Evolutionary conservation across 2,797 vertebrate genomes (phyloP).

Genomic region (Tangara arthus): DNA sequence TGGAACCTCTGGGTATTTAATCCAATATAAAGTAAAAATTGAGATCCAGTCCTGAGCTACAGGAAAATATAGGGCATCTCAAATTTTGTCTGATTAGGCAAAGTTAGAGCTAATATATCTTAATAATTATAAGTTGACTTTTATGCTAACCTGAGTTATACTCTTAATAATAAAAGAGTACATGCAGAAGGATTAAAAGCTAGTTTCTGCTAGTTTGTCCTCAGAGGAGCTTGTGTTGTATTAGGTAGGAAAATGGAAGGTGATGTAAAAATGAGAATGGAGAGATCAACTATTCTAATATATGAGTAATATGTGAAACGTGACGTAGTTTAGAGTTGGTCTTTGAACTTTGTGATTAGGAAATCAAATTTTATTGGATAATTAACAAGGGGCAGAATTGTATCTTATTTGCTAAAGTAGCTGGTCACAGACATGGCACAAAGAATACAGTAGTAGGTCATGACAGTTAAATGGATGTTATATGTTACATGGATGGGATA

Average conservation of each 20-base stretch:
- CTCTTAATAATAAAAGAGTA: neutral
- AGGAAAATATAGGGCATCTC: neutral
- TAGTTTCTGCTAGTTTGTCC: neutral
- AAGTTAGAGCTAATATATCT: neutral
- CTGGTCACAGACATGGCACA: neutral
- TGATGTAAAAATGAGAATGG: neutral
- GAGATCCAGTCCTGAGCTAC: neutral
- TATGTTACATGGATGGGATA: neutral
- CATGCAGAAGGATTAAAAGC: neutral
- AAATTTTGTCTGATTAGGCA: neutral
- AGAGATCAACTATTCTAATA: neutral
- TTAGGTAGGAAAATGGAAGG: neutral
- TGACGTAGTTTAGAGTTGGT: neutral
- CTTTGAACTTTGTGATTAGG: neutral
- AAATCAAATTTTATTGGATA: neutral
- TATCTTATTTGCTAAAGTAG: neutral
- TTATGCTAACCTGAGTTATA: neutral
- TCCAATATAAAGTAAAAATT: neutral
- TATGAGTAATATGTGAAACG: neutral
- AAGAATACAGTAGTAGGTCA: neutral
- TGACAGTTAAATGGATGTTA: neutral
- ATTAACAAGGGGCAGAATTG: neutral
- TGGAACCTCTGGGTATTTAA: neutral
- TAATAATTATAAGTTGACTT: neutral
- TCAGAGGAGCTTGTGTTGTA: neutral